A percentile compares a stretch with the other conserved stretches of the same genome.
Evolutionary conservation across 1,140 invertebrate genomes (phyloP).

Genomic region (Lerema accius): DNA sequence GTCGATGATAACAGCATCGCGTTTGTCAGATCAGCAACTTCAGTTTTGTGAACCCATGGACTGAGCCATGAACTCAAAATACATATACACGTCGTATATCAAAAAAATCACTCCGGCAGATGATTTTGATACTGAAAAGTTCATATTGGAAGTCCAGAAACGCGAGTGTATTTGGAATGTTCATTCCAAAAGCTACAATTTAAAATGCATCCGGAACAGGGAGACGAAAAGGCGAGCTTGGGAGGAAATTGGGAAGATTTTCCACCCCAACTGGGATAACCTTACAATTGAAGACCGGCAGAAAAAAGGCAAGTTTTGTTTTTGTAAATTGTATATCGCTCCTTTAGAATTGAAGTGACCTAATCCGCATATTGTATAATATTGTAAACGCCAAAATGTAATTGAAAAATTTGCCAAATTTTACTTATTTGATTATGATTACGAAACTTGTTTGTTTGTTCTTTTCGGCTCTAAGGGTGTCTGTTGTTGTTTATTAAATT

Average conservation of each 20-base stretch:
- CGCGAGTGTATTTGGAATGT: slow-evolving; percentile 9
- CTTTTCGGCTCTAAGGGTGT: too few species aligned
- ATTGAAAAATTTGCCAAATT: too few species aligned
- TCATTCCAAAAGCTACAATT: slow-evolving; percentile 3
- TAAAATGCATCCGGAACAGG: slow-evolving; percentile 7
- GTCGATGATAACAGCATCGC: not conserved
- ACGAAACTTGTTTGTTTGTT: too few species aligned
- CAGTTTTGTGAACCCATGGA: not conserved
- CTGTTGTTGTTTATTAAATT: too few species aligned
- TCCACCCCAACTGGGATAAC: slow-evolving; percentile 1
- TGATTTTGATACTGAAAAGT: not conserved
- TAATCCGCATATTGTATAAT: too few species aligned
- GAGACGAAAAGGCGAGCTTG: not conserved
- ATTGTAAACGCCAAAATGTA: too few species aligned
- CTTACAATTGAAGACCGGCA: not conserved
- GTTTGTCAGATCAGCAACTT: not conserved
- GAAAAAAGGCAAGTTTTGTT: slow-evolving; percentile 4
- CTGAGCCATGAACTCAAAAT: slow-evolving; percentile 9
- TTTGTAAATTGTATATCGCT: too few species aligned
- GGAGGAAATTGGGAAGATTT: not conserved
- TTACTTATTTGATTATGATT: too few species aligned
- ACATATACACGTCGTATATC: slow-evolving; percentile 14
- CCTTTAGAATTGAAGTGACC: too few species aligned
- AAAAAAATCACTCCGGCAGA: not conserved
- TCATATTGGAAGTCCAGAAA: slow-evolving; percentile 8